A percentile compares a stretch with the other conserved stretches of the same genome.
Conservation (phyloP, 2,888 invertebrate species). For the Luperina nickerlii region DNA sequence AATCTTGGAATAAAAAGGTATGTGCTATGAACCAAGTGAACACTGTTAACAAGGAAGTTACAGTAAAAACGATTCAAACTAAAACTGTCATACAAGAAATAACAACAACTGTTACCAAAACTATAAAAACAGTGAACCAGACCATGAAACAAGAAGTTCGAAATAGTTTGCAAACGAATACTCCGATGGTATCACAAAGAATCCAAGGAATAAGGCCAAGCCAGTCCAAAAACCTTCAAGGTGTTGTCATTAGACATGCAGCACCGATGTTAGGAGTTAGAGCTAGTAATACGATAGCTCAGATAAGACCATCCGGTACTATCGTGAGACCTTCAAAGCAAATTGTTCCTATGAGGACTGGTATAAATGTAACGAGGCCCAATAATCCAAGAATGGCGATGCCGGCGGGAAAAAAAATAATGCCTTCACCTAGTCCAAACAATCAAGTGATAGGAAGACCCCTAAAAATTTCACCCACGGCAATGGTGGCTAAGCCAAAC, state of each 20-base stretch:
- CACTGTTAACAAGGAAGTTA: conserved; percentile 83
- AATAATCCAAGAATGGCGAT: conserved; percentile 73
- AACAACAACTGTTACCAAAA: conserved; percentile 88
- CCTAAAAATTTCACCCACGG: conserved; percentile 80
- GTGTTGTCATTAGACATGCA: conserved; percentile 76
- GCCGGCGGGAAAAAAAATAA: conserved; percentile 63
- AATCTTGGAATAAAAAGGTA: conserved; percentile 73
- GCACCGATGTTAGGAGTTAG: conserved; percentile 72
- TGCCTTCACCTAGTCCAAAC: conserved; percentile 67
- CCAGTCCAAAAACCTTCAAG: conserved; percentile 75
- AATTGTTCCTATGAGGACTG: conserved; percentile 74
- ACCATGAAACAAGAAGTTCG: conserved; percentile 81
- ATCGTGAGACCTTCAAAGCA: conserved; percentile 73
- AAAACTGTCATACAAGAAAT: conserved; percentile 87
- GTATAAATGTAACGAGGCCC: conserved; percentile 66
- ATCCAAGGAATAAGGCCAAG: conserved; percentile 71
- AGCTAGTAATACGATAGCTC: conserved; percentile 70
- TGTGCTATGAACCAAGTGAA: conserved; percentile 78
- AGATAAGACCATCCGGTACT: conserved; percentile 64
- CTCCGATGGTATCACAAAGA: conserved; percentile 71
- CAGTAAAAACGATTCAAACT: conserved; percentile 85
- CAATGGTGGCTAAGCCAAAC: conserved; percentile 67
- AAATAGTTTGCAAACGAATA: conserved; percentile 71
- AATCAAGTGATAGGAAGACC: conserved; percentile 72
- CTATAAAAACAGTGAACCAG: conserved; percentile 86